Evolutionary conservation across 64 coral and sea anemone genomes (phyloP).

Genomic region (Actinia tenebrosa): DNA sequence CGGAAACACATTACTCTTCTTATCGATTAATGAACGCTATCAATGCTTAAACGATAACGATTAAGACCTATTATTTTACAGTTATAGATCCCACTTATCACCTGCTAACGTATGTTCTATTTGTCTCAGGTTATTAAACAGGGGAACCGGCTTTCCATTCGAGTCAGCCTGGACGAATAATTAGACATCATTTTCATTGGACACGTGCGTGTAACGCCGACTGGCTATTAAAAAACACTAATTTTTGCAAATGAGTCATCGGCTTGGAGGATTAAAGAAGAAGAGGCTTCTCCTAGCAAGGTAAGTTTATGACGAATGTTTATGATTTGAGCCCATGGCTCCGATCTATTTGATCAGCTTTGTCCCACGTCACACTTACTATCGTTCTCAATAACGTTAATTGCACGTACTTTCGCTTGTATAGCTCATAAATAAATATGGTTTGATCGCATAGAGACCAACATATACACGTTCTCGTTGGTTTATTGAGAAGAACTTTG

Average conservation of each 20-base stretch:
- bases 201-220: not conserved
- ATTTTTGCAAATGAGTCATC: not conserved
- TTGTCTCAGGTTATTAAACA: not conserved
- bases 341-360: not conserved
- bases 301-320: not conserved
- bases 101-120: not conserved
- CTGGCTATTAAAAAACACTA: not conserved
- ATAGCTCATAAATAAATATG: not conserved
- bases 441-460: not conserved
- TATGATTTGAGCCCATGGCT: not conserved
- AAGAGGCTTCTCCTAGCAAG: not conserved
- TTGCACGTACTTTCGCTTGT: not conserved
- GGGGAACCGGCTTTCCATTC: not conserved
- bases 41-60: not conserved
- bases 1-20: not conserved
- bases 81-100: not conserved
- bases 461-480: not conserved
- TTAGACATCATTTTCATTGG: not conserved
- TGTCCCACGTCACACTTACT: not conserved
- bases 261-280: not conserved
- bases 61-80: slow-evolving; percentile 8
- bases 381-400: not conserved
- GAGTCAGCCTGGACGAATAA: not conserved
- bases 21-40: not conserved
- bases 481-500: not conserved